These are phyloP conservation scores for Dorcus parallelipipedus DNA, from an alignment of 2,888 invertebrate species.

Conservation along the genomic window DNA sequence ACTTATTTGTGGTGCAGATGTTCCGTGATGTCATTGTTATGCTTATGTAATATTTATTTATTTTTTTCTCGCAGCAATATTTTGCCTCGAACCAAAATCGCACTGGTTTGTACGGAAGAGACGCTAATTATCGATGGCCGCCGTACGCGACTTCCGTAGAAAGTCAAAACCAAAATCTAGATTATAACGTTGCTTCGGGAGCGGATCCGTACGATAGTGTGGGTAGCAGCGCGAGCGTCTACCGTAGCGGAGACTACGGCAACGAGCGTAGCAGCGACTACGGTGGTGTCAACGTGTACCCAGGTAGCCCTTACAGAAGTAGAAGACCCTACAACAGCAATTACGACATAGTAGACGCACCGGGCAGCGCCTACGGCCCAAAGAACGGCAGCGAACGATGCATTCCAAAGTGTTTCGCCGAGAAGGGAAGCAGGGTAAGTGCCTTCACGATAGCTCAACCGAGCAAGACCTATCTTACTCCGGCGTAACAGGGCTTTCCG, in stretches of 20 bases:
- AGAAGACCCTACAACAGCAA: conserved; percentile 47
- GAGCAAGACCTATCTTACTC: not conserved
- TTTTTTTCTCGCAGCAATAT: conserved; percentile 37
- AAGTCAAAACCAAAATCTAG: not conserved
- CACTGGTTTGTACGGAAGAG: conserved; percentile 23
- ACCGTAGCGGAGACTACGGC: conserved; percentile 20
- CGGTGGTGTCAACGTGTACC: conserved; percentile 34
- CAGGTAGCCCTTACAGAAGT: conserved; percentile 38
- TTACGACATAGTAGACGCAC: conserved; percentile 51
- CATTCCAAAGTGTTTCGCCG: conserved; percentile 82
- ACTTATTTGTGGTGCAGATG: too few relatives aligned
- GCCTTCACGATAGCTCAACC: not conserved
- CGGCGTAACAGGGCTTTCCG: conserved; percentile 61
- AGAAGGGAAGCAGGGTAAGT: conserved; percentile 77
- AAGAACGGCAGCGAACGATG: conserved; percentile 63
- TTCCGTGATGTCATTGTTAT: too few relatives aligned
- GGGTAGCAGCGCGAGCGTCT: too few relatives aligned
- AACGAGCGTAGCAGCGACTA: conserved; percentile 39
- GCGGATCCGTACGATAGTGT: not conserved
- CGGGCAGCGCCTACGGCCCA: conserved; percentile 47
- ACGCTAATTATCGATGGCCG: conserved; percentile 14
- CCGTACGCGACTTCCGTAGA: conserved; percentile 9
- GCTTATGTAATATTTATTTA: not conserved
- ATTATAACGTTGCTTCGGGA: not conserved
- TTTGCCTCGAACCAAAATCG: conserved; percentile 10